Base-by-base conservation (phyloP, 2,888 invertebrate species). In the Ectobius pallidus region DNA sequence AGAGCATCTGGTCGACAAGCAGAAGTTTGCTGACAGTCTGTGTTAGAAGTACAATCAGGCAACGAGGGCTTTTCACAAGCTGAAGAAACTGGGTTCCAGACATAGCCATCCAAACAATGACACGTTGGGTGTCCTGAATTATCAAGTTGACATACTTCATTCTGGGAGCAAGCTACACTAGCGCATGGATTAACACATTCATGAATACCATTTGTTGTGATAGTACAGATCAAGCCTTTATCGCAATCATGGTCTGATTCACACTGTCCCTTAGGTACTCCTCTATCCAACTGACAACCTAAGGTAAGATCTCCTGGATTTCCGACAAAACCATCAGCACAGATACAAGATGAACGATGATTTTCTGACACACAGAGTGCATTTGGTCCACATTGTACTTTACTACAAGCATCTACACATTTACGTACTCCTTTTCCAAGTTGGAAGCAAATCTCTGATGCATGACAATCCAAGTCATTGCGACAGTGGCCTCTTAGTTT, bases 301-400 rank as follows among this genome's bases (percentile, higher is more conserved):
- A 87, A 84, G 75, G 88, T 87, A 22, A 94, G 85, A 81, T 96
- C 93, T 77, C 90, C 91, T 0, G 96, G 95, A 82, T 93, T 92
- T 32, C 96, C 96, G 69, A 87, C 84, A 80, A 90, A 94, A 0
- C 93, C 94, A 75, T 94, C 92, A 27, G 91, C 87, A 80, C 96
- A 96, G 74, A 95, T 90, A 80, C 96, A 96, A 39, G 92, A 90
- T 0, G 95, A 93, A 75, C 92, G 88, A 82, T 96, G 96, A 79
- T 92, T 91, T 79, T 93, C 90, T 18, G 92, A 90, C 7, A 95
- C 89, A 81, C 96, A 96, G 0, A 95, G 83, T 2, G 96, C 95
- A 82, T 96, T 96, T 0, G 95, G 95, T 14, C 96, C 96, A 81
- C 96, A 96, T 79, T 95, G 94, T 39, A 93, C 86, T 84, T 94